Evolutionary conservation across 2,113 vertebrate genomes (phyloP).

Genomic region (Hoplias malabaricus): DNA sequence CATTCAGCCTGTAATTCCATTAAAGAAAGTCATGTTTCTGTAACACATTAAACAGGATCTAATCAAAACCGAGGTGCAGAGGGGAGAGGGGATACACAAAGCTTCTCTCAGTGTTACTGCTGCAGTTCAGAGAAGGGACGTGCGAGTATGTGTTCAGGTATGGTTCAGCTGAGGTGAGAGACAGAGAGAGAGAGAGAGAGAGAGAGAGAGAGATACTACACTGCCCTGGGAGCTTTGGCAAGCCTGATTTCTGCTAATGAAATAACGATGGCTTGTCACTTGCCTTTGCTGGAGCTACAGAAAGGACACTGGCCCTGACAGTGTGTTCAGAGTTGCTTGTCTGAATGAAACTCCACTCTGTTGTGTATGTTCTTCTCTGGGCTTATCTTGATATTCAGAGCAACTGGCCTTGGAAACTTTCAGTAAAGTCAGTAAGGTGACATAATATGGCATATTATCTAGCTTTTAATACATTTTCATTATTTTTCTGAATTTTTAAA

Average conservation of each 20-base stretch:
- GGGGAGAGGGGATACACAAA: not conserved
- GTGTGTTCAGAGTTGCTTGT: not conserved
- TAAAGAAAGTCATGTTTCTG: not conserved
- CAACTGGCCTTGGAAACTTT: not conserved
- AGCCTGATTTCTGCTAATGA: constrained; percentile 40
- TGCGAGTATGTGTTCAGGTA: not conserved
- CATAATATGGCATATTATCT: not conserved
- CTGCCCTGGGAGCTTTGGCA: not conserved
- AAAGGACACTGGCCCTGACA: constrained; percentile 13
- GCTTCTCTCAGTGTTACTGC: not conserved
- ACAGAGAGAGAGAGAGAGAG: no score
- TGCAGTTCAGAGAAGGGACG: not conserved
- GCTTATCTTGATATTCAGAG: not conserved
- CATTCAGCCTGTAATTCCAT: not conserved
- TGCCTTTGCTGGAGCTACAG: constrained; percentile 20
- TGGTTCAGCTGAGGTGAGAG: constrained; percentile 22
- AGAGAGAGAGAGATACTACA: not conserved
- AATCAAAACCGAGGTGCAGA: not conserved
- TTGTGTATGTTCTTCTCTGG: not conserved
- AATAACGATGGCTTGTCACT: constrained; percentile 45
- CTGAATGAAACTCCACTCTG: constrained; percentile 11
- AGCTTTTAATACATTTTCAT: constrained; percentile 1
- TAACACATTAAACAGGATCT: not conserved
- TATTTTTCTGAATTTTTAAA: constrained; percentile 14
- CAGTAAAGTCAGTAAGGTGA: no score